Percentiles rank a stretch among this genome's conserved stretches.
Conservation (phyloP, 1,140 invertebrate genomes). For the Bombus breviceps region DNA sequence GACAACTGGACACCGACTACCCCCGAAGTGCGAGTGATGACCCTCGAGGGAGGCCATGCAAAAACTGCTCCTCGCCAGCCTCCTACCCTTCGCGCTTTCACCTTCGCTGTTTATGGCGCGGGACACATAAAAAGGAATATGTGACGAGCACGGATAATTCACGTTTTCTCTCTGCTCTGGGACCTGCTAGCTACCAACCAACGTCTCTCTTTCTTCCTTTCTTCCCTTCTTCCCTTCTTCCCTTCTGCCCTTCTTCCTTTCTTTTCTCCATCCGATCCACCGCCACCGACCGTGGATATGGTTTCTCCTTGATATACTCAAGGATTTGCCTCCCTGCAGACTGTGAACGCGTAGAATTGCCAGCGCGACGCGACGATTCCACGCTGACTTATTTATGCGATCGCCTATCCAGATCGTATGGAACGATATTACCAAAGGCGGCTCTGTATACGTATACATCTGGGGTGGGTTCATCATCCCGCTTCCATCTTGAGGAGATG, state of each 20-base stretch:
- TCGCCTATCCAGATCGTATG: slow-evolving; percentile 69
- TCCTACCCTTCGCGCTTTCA: slow-evolving; percentile 49
- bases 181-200: neutral
- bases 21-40: slow-evolving; percentile 81
- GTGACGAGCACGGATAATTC: slow-evolving; percentile 81
- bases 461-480: neutral
- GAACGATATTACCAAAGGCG: slow-evolving; percentile 72
- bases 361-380: slow-evolving; percentile 54
- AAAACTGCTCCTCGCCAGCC: slow-evolving; percentile 68
- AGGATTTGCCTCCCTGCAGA: slow-evolving; percentile 74
- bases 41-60: slow-evolving; percentile 79
- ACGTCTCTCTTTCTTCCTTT: neutral
- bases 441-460: neutral
- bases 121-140: slow-evolving; percentile 82
- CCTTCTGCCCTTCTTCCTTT: neutral
- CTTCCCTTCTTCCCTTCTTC: too few species aligned
- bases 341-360: slow-evolving; percentile 70
- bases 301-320: slow-evolving; percentile 47
- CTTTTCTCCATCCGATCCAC: neutral
- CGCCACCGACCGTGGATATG: neutral
- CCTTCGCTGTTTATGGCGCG: slow-evolving; percentile 77
- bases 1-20: slow-evolving; percentile 74
- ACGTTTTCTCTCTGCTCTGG: slow-evolving; percentile 61
- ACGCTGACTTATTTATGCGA: slow-evolving; percentile 80
- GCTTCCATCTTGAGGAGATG: neutral